Conservation (phyloP, 2,888 invertebrate genomes). For the Acanthoscelides obtectus region DNA sequence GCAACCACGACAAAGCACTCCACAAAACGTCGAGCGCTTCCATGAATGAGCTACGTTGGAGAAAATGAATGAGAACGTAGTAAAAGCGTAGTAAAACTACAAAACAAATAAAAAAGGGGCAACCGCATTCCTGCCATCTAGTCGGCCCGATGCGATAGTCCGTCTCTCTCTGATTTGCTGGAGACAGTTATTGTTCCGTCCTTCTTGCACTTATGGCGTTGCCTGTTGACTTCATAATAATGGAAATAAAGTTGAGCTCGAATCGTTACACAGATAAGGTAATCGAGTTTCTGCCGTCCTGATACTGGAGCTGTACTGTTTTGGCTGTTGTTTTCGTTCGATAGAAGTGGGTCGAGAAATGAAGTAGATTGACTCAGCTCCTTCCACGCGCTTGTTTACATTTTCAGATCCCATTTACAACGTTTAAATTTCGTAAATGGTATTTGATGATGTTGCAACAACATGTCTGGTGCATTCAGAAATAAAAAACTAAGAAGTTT, state of each 20-base stretch:
- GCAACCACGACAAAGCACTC: not conserved
- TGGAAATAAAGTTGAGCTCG: constrained; percentile 23
- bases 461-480: too few relatives aligned
- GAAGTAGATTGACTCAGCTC: too few relatives aligned
- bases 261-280: constrained; percentile 8
- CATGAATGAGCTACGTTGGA: constrained; percentile 37
- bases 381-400: too few relatives aligned
- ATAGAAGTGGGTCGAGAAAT: too few relatives aligned
- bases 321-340: too few relatives aligned
- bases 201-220: not conserved
- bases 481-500: too few relatives aligned
- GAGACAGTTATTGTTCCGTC: not conserved
- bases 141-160: constrained; percentile 6
- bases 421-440: too few relatives aligned
- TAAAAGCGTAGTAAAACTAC: constrained; percentile 47
- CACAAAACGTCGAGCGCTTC: not conserved
- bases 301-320: not conserved
- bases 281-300: constrained; percentile 1
- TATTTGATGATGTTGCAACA: too few relatives aligned
- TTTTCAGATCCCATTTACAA: too few relatives aligned
- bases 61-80: constrained; percentile 45
- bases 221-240: constrained; percentile 28
- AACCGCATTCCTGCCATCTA: constrained; percentile 40
- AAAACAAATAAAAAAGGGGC: constrained; percentile 47
- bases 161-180: constrained; percentile 3